Evolutionary conservation across 2,797 vertebrate genomes (phyloP).

Genomic region (Sciurus vulgaris): DNA sequence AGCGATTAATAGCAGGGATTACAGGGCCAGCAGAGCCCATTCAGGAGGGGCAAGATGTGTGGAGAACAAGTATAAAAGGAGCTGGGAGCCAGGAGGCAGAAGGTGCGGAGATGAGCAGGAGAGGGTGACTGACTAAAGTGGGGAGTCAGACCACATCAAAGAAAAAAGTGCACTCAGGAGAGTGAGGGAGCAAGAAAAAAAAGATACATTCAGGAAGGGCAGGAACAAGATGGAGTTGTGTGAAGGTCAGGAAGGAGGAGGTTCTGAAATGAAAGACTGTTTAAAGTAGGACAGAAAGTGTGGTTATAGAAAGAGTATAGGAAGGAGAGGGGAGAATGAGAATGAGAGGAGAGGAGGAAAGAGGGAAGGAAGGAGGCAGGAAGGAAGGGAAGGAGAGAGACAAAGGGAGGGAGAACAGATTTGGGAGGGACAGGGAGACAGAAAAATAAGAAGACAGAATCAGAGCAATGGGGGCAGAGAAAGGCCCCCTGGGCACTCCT

Average conservation of each 20-base stretch:
- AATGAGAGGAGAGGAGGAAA: background rate
- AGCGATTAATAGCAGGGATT: background rate
- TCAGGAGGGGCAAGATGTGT: background rate
- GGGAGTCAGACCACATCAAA: background rate
- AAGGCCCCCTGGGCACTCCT: background rate
- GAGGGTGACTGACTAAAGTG: background rate
- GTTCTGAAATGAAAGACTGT: background rate
- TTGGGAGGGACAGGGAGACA: background rate
- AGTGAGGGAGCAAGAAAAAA: too few species aligned
- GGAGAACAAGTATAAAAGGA: background rate
- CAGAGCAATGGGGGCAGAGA: background rate
- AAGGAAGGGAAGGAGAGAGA: too few species aligned
- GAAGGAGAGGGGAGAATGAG: background rate
- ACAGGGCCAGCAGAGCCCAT: background rate
- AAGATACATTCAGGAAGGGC: background rate
- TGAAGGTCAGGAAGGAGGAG: background rate
- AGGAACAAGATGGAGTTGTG: background rate
- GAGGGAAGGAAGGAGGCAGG: background rate
- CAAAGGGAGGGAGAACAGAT: background rate
- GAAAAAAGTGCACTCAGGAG: background rate
- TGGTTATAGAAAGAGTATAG: too few species aligned
- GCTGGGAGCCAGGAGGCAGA: background rate
- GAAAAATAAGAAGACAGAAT: background rate
- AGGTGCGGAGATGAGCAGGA: background rate
- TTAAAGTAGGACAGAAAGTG: background rate